Evolutionary conservation across 2,113 vertebrate genomes (phyloP).

Genomic region (Herpailurus yagouaroundi): DNA sequence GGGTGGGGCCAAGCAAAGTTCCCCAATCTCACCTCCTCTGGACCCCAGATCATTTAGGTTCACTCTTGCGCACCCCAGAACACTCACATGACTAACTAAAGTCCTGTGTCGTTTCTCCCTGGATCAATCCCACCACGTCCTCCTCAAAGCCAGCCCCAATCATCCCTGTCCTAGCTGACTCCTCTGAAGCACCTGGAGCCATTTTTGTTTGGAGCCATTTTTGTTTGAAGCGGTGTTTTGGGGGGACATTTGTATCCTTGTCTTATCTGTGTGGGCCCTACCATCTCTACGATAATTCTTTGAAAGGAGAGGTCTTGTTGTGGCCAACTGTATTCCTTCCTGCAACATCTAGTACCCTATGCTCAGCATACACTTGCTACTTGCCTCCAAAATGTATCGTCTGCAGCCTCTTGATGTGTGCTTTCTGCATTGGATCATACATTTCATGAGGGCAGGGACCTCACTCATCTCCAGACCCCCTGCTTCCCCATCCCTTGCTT

Average conservation of each 20-base stretch:
- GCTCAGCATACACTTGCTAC: neutral
- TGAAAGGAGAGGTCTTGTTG: neutral
- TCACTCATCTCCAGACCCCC: neutral
- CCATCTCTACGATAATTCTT: neutral
- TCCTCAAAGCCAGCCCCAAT: neutral
- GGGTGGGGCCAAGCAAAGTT: neutral
- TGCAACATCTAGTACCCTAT: neutral
- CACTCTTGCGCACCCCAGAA: neutral
- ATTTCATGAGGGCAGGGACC: neutral
- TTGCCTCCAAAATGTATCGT: neutral
- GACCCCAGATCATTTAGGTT: neutral
- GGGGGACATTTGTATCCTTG: neutral
- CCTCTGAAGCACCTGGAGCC: neutral
- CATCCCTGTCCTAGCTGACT: neutral
- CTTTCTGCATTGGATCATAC: neutral
- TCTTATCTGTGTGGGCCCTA: neutral
- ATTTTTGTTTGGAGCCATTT: neutral
- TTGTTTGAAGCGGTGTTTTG: neutral
- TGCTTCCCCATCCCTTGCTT: neutral
- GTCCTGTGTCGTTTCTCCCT: too few relatives aligned
- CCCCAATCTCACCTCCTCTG: neutral
- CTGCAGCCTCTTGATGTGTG: neutral
- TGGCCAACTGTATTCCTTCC: neutral
- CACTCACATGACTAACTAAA: accelerated
- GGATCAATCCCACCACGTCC: neutral